Percentiles rank a stretch among this genome's conserved stretches.
These are phyloP conservation scores for Xenentodon cancila DNA, from an alignment of 2,797 vertebrate genomes.

Conservation along the genomic window DNA sequence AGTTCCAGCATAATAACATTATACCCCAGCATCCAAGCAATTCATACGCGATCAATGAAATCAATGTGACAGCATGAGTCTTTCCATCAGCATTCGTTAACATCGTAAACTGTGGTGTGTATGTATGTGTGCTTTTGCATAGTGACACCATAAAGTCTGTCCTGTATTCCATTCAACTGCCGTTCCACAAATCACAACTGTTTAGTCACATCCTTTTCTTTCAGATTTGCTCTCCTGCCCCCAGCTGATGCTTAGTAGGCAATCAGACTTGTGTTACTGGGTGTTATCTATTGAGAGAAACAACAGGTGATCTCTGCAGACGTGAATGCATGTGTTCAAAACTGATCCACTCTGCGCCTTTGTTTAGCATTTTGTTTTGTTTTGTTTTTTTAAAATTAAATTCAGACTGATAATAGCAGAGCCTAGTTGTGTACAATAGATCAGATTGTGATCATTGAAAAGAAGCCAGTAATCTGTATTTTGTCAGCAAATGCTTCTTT, in stretches of 20 bases:
- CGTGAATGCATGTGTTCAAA: conserved; percentile 8
- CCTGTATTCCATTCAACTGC: conserved; percentile 26
- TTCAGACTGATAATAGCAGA: conserved; percentile 6
- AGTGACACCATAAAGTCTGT: conserved; percentile 16
- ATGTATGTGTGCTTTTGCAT: conserved; percentile 17
- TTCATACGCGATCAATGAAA: conserved; percentile 71
- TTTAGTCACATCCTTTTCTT: conserved; percentile 25
- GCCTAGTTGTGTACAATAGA: neutral
- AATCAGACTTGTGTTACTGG: conserved; percentile 8
- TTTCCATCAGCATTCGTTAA: conserved; percentile 71
- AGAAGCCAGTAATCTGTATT: neutral
- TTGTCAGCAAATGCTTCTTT: neutral
- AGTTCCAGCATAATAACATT: conserved; percentile 71
- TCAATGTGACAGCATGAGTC: conserved; percentile 74
- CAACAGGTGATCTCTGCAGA: conserved; percentile 46
- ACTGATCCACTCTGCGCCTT: neutral
- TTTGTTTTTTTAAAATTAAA: conserved; percentile 2
- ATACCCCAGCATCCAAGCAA: conserved; percentile 66
- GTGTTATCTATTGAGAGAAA: conserved; percentile 17
- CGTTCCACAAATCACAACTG: conserved; percentile 33
- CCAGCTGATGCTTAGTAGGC: neutral
- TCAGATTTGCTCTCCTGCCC: conserved; percentile 24
- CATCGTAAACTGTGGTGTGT: conserved; percentile 54
- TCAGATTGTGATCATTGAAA: neutral
- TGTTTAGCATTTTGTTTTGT: conserved; percentile 9